Base-by-base conservation (phyloP, 2,888 invertebrate genomes). In the Dendrolimus pini region DNA sequence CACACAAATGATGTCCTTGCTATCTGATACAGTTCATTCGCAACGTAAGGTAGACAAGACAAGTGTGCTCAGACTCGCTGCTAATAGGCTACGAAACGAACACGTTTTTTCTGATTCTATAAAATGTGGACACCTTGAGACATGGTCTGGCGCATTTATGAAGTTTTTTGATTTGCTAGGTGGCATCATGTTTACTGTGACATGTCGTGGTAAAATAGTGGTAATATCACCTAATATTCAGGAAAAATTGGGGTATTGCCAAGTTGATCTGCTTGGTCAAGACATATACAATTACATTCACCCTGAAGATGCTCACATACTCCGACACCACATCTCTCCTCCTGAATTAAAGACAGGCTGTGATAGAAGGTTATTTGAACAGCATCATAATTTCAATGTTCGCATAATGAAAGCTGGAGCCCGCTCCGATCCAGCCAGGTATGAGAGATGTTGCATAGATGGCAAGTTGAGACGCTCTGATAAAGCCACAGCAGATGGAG, bases 261-360 rank as follows among this genome's bases (percentile, higher is more conserved):
- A 97, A 94, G 93, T 95, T 71, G 98, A 98, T 83, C 91, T 98
- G 72, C 93, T 98, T 80, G 98, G 98, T 41, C 96, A 97, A 83
- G 96, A 96, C 65, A 91, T 98, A 68, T 95, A 94, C 78, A 94
- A 95, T 73, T 95, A 96, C 82, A 93, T 96, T 54, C 95, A 96
- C 77, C 94, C 94, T 6, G 96, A 97, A 65, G 98, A 98, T 82
- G 95, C 95, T 68, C 94, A 94, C 55, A 93, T 93, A 68, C 88
- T 98, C 54, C 92, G 93, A 60, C 93, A 93, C 64, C 94, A 95
- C 73, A 91, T 96, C 71, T 92, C 92, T 67, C 93, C 93, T 53
- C 83, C 86, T 58, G 92, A 93, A 67, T 63, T 89, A 55, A 85
- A 85, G 63, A 77, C 76, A 55, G 83, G 80, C 42, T 81, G 77